phyloP scores from a whole-genome alignment of 1,140 invertebrate species.

The Phymastichus coffea region DNA sequence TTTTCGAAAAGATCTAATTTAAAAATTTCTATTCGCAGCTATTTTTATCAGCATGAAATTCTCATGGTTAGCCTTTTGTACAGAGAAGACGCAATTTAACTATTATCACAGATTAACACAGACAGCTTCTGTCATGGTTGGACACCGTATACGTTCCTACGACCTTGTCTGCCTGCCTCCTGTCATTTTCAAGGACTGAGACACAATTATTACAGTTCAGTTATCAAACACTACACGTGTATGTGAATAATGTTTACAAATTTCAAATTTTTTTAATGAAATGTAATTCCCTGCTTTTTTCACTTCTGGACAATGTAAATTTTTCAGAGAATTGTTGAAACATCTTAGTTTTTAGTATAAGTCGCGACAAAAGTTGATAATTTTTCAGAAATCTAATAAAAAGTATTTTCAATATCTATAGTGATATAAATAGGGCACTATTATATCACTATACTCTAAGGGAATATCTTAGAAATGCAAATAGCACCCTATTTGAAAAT shows the following conservation, averaged over 20 bases:
- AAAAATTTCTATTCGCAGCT: too few species aligned
- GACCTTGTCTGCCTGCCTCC: slow-evolving; percentile 34
- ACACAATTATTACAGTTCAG: slow-evolving; percentile 28
- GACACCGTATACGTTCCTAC: slow-evolving; percentile 38
- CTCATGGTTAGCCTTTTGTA: too few species aligned
- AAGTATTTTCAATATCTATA: slow-evolving; percentile 31
- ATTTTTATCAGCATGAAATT: too few species aligned
- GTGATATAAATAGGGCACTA: not conserved
- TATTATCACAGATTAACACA: slow-evolving; percentile 56
- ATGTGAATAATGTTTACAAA: slow-evolving; percentile 17
- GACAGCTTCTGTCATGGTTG: slow-evolving; percentile 48
- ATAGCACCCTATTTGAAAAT: slow-evolving; percentile 35
- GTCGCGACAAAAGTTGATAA: slow-evolving; percentile 18
- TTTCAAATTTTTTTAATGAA: not conserved
- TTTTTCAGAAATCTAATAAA: slow-evolving; percentile 30
- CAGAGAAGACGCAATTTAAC: slow-evolving; percentile 47
- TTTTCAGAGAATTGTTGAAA: not conserved
- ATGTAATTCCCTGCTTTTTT: not conserved
- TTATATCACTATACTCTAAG: not conserved
- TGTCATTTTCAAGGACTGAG: slow-evolving; percentile 30
- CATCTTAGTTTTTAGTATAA: slow-evolving; percentile 2
- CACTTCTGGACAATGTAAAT: not conserved
- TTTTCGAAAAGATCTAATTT: too few species aligned
- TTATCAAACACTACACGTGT: slow-evolving; percentile 27
- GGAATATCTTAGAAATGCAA: slow-evolving; percentile 20